A percentile compares a stretch with the other conserved stretches of the same genome.
Conservation (phyloP, 2,888 invertebrate genomes). For the Trilocha varians region DNA sequence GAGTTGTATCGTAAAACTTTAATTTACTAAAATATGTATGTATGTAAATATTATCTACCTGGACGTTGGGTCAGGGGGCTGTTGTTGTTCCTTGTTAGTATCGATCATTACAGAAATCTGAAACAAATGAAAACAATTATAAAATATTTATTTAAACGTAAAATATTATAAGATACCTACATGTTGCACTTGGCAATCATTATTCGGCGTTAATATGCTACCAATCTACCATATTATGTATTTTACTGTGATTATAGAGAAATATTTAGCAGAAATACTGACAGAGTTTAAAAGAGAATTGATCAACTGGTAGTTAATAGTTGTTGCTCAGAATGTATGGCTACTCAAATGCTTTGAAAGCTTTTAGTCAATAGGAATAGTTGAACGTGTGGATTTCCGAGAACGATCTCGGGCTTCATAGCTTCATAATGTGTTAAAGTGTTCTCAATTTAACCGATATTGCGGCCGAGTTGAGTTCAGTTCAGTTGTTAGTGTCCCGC, state of each 20-base stretch:
- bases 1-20: neutral
- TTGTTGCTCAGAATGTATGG: no score
- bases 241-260: no score
- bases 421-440: constrained; percentile 10
- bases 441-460: constrained; percentile 24
- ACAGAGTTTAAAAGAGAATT: no score
- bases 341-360: no score
- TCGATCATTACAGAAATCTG: constrained; percentile 65
- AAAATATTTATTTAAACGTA: neutral
- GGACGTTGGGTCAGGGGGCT: constrained; percentile 58
- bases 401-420: neutral
- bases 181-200: no score
- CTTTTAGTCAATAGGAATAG: no score
- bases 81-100: constrained; percentile 40
- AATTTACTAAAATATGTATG: neutral
- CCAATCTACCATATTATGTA: no score
- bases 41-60: constrained; percentile 39
- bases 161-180: neutral
- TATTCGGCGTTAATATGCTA: no score
- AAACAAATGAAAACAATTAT: constrained; percentile 29
- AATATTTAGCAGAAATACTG: no score
- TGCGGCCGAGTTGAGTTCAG: constrained; percentile 28
- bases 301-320: no score
- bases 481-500: constrained; percentile 26
- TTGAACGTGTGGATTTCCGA: neutral